Evolutionary conservation across 1,140 invertebrate genomes (phyloP).

Genomic region (Elymnias hypermnestra): DNA sequence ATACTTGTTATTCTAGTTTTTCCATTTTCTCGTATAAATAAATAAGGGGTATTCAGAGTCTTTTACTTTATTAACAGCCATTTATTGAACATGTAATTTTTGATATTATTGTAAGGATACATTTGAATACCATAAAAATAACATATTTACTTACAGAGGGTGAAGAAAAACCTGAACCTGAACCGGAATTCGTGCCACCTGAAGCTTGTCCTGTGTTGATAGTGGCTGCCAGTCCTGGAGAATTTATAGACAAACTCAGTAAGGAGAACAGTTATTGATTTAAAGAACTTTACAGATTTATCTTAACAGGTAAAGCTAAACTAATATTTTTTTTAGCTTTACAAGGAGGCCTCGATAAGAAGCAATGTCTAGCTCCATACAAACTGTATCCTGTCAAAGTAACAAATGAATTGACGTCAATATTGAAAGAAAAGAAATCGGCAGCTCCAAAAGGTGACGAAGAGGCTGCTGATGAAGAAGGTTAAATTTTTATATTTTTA

Average conservation of each 20-base stretch:
- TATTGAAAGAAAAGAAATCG: conserved; percentile 41
- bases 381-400: conserved; percentile 56
- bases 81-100: too few species aligned
- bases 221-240: conserved; percentile 50
- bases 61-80: too few species aligned
- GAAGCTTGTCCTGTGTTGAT: conserved; percentile 54
- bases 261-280: too few species aligned
- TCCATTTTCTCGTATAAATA: too few species aligned
- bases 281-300: too few species aligned
- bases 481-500: conserved; percentile 4
- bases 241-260: conserved; percentile 62
- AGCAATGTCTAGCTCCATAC: conserved; percentile 56
- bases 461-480: conserved; percentile 35
- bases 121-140: too few species aligned
- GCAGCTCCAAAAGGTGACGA: conserved; percentile 25
- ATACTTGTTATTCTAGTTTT: too few species aligned
- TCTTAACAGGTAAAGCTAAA: too few species aligned
- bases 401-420: conserved; percentile 52
- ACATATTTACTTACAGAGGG: conserved; percentile 59
- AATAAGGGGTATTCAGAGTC: too few species aligned
- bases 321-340: conserved; percentile 26
- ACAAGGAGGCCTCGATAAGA: conserved; percentile 50
- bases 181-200: conserved; percentile 44
- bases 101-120: too few species aligned
- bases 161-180: conserved; percentile 53